A percentile compares a stretch with the other conserved stretches of the same genome.
These are phyloP conservation scores for Festucalex cinctus DNA, from an alignment of 2,113 vertebrate genomes.

Conservation along the genomic window DNA sequence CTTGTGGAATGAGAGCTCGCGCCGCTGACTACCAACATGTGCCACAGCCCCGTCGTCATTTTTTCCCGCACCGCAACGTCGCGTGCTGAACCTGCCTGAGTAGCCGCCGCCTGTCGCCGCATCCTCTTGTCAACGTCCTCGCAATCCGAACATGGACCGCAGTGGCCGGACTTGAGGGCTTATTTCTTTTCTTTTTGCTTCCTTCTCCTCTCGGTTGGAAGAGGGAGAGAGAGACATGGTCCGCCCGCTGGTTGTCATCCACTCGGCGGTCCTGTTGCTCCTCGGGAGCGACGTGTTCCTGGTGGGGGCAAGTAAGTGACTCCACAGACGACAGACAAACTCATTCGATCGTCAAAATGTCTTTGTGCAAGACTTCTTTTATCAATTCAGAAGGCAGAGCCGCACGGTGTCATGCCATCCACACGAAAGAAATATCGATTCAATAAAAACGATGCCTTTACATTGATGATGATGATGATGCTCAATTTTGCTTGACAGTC, in stretches of 20 bases:
- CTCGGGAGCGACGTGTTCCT: conserved; percentile 86
- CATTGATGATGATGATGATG: too few species aligned
- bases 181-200: background rate
- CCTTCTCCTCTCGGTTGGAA: background rate
- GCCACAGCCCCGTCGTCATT: background rate
- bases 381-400: background rate
- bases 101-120: background rate
- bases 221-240: conserved; percentile 66
- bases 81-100: background rate
- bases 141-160: background rate
- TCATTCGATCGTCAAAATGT: too few species aligned
- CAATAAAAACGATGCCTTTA: too few species aligned
- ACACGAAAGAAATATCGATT: too few species aligned
- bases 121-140: background rate
- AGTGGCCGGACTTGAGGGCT: background rate
- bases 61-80: background rate
- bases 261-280: conserved; percentile 82
- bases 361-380: background rate
- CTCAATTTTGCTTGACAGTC: too few species aligned
- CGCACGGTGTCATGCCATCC: background rate
- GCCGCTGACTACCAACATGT: too few species aligned
- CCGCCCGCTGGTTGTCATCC: conserved; percentile 67
- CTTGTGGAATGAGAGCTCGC: too few species aligned
- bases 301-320: conserved; percentile 88
- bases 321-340: background rate